Conservation (phyloP, 2,797 vertebrate genomes). For the Ibycter americanus region DNA sequence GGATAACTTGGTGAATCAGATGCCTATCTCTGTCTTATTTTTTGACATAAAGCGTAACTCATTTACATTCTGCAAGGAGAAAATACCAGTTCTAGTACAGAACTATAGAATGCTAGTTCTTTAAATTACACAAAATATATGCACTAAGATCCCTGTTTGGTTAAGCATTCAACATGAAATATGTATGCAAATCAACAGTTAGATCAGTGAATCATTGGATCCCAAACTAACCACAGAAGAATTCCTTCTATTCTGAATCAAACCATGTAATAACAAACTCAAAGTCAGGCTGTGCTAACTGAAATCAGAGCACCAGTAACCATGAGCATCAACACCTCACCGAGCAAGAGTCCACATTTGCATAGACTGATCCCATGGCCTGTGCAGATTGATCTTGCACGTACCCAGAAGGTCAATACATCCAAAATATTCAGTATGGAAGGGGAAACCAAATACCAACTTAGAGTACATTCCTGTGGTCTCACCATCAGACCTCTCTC, state of each 20-base stretch:
- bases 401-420: background rate
- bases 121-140: background rate
- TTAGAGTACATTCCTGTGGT: background rate
- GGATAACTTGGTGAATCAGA: background rate
- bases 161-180: background rate
- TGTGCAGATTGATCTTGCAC: background rate
- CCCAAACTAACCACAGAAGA: background rate
- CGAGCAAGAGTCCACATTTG: background rate
- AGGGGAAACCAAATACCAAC: background rate
- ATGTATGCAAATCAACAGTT: background rate
- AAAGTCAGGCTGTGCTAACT: background rate
- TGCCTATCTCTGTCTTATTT: background rate
- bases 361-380: background rate
- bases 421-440: background rate
- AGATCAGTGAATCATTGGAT: background rate
- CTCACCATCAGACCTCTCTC: background rate
- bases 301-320: background rate
- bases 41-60: background rate
- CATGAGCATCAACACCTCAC: background rate
- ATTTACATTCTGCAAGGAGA: background rate
- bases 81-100: background rate
- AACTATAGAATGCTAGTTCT: background rate
- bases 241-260: background rate
- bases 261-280: background rate
- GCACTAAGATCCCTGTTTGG: background rate